Base-by-base conservation (phyloP, 2,888 invertebrate species). In the Agrotis clavis region DNA sequence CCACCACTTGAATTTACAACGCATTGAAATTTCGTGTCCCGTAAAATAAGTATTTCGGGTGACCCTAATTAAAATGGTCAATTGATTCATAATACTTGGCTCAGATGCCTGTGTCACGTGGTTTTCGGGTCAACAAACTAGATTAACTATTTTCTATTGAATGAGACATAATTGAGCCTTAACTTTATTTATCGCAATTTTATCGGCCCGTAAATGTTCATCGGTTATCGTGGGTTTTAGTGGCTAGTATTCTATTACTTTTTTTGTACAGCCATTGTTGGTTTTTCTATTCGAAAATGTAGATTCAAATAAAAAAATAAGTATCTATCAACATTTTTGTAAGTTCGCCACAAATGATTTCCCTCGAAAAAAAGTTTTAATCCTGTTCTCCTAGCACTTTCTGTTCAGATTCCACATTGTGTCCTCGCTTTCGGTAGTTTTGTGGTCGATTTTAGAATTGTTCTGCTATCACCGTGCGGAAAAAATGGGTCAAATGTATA, bases 61-160 rank as follows among this genome's bases (percentile, higher is more conserved):
- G 63, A 63, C 80, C 83, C 69, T 83, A 72, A 81, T 81, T 81
- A 72, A 62, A 25, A 72, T 75, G 80, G 81, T 81, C 83, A 79
- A 75, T 79, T 79, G 76, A 45, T 45, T 71, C 61, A 18, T 67
- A 71, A 79, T 78, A 47, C 61, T 72, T 21, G 13, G 18, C 30
- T 25, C 30, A 60, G n/a, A 25, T 25, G 18, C 21, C 19, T 57
- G 25, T 62, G 48, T 67, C 35, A 30, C n/a, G 60, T 19, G 47
- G 50, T 47, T 53, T 65, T 30, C 1, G 53, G 54, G 18, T 62
- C 47, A 63, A 13, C 21, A 48, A 60, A 54, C 35, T 48, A 62
- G 45, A 47, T 65, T 72, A 68, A 50, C n/a, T 54, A 56, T 67
- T 54, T 61, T 65, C 57, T 62, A 64, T 71, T 48, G 30, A 65